Conservation (phyloP, 2,113 vertebrate genomes). For the Calonectris borealis region DNA sequence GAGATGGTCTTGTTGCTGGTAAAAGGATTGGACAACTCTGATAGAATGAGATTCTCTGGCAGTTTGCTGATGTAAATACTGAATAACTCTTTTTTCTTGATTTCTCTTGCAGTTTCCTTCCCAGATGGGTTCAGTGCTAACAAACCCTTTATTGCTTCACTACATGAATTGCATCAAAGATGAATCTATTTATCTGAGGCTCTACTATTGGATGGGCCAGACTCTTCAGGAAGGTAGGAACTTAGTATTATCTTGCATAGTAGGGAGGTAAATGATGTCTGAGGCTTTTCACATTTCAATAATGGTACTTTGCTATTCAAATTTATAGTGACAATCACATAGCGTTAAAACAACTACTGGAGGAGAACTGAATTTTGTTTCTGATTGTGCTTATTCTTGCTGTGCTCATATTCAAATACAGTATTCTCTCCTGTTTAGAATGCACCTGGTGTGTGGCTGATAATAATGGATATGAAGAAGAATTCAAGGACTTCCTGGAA, state of each 20-base stretch:
- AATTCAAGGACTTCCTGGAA: slow-evolving; percentile 81
- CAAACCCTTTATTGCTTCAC: slow-evolving; percentile 85
- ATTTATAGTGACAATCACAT: not conserved
- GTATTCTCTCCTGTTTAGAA: slow-evolving; percentile 72
- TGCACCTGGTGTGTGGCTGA: slow-evolving; percentile 82
- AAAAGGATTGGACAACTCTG: not conserved
- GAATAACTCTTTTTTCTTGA: not conserved
- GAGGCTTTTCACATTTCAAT: not conserved
- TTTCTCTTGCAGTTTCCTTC: slow-evolving; percentile 84
- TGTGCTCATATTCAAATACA: not conserved
- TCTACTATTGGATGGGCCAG: slow-evolving; percentile 90
- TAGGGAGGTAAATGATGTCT: not conserved
- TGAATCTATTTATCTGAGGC: slow-evolving; percentile 84
- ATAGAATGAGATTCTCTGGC: not conserved
- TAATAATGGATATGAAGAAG: slow-evolving; percentile 66
- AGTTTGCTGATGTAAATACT: not conserved
- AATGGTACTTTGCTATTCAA: not conserved
- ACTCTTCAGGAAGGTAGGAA: slow-evolving; percentile 88
- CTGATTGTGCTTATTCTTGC: not conserved
- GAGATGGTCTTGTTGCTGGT: not conserved
- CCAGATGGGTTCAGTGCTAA: slow-evolving; percentile 91
- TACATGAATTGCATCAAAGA: slow-evolving; percentile 90
- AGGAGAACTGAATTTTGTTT: not conserved
- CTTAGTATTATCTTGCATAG: not conserved
- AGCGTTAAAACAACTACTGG: not conserved